Evolutionary conservation across 2,797 vertebrate genomes (phyloP).

Genomic region (Pangasius larnaudii): DNA sequence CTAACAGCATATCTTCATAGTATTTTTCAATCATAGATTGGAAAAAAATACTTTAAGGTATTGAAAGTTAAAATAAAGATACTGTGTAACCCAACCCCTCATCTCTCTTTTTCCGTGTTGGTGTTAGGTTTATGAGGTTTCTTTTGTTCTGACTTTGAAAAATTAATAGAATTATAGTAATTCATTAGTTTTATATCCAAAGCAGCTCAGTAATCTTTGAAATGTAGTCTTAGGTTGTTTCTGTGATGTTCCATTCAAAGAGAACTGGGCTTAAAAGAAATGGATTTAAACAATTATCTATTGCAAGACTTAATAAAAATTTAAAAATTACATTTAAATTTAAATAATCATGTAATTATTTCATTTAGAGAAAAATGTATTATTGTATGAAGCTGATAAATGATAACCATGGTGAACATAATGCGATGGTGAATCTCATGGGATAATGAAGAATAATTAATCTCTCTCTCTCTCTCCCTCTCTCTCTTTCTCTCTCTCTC

Average conservation of each 20-base stretch:
- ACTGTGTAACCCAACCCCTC: not conserved
- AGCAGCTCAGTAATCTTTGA: slow-evolving; percentile 11
- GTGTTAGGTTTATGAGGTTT: not conserved
- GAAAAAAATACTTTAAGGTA: not conserved
- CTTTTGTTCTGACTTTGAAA: not conserved
- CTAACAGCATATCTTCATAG: not conserved
- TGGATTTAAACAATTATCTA: slow-evolving; percentile 23
- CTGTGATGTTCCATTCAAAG: slow-evolving; percentile 24
- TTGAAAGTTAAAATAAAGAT: not conserved
- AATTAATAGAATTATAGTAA: slow-evolving; percentile 15
- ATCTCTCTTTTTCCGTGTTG: not conserved
- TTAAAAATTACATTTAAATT: slow-evolving; percentile 25
- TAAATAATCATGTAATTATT: slow-evolving; percentile 38
- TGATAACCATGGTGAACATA: slow-evolving; percentile 12
- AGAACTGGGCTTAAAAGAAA: not conserved
- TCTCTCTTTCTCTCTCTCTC: slow-evolving; percentile 4
- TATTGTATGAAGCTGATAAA: slow-evolving; percentile 31
- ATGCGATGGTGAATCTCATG: slow-evolving; percentile 36
- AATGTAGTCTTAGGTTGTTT: slow-evolving; percentile 11
- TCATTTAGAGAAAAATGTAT: slow-evolving; percentile 31
- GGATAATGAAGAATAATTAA: slow-evolving; percentile 35
- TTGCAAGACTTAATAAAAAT: slow-evolving; percentile 23
- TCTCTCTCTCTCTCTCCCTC: not conserved
- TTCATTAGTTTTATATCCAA: slow-evolving; percentile 7
- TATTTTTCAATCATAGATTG: not conserved